These are phyloP conservation scores for Hippocampus abdominalis DNA, from an alignment of 2,113 vertebrate species.

Conservation along the genomic window DNA sequence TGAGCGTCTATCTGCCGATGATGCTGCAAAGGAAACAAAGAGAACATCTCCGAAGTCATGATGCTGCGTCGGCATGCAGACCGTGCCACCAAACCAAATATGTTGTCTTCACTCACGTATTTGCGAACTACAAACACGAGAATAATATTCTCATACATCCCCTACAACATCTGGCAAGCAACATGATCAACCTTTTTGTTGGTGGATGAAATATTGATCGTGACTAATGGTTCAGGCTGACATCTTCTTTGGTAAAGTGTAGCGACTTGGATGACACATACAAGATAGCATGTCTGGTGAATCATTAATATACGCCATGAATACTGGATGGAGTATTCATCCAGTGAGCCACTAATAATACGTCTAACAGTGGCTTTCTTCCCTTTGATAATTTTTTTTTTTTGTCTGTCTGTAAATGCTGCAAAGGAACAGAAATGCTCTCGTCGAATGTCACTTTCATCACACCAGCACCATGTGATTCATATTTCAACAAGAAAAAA, in stretches of 20 bases:
- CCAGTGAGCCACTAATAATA: conserved; percentile 37
- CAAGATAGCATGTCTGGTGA: conserved; percentile 45
- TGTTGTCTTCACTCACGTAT: neutral
- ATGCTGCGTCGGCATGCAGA: neutral
- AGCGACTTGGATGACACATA: conserved; percentile 41
- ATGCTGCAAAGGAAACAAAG: neutral
- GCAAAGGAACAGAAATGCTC: conserved; percentile 20
- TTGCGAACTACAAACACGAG: neutral
- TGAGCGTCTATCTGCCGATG: neutral
- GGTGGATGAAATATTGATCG: conserved; percentile 61
- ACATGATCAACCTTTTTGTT: conserved; percentile 5
- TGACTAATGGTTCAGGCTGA: conserved; percentile 54
- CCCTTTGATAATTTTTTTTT: conserved; percentile 28
- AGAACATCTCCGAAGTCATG: neutral
- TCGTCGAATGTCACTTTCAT: conserved; percentile 19
- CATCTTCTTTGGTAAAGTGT: conserved; percentile 42
- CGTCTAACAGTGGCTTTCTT: conserved; percentile 18
- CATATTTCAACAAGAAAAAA: conserved; percentile 14
- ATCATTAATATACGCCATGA: conserved; percentile 63
- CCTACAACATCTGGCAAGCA: conserved; percentile 13
- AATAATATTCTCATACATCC: neutral
- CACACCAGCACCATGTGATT: conserved; percentile 12
- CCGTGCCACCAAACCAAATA: neutral
- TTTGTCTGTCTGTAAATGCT: conserved; percentile 22
- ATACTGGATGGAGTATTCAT: conserved; percentile 47